phyloP scores from a whole-genome alignment of 2,113 vertebrate species.

The Abramis brama region DNA sequence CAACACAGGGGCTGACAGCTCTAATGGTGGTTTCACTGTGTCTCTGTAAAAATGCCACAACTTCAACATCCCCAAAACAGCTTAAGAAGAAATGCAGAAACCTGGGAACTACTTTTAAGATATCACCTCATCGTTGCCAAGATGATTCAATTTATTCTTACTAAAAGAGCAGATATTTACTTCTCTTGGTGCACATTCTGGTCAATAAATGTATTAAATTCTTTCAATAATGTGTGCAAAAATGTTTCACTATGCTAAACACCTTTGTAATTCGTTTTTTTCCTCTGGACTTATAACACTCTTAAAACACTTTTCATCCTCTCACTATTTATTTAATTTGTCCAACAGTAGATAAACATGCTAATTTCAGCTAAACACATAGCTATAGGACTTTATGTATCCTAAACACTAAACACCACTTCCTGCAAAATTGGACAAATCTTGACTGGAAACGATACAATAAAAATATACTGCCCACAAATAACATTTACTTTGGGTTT shows the following conservation, averaged over 20 bases:
- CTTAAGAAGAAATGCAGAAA: constrained; percentile 20
- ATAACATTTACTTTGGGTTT: background rate
- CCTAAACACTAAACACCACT: background rate
- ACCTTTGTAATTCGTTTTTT: no score
- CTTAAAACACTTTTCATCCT: background rate
- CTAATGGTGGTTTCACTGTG: constrained; percentile 34
- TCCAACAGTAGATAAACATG: background rate
- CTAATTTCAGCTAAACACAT: background rate
- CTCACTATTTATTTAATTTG: background rate
- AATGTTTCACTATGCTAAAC: background rate
- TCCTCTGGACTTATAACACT: background rate
- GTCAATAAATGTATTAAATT: background rate
- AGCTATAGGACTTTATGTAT: background rate
- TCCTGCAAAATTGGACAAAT: background rate
- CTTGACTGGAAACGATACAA: background rate
- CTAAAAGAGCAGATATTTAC: background rate
- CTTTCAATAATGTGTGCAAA: background rate
- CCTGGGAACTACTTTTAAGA: constrained; percentile 34
- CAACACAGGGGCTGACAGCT: constrained; percentile 19
- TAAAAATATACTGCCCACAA: background rate
- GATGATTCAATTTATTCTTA: background rate
- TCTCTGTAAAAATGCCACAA: constrained; percentile 45
- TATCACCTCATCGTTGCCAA: constrained; percentile 31
- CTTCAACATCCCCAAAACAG: constrained; percentile 1
- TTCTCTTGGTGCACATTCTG: background rate